phyloP scores from a whole-genome alignment of 1,140 invertebrate genomes.

The Drosophila bifasciata region DNA sequence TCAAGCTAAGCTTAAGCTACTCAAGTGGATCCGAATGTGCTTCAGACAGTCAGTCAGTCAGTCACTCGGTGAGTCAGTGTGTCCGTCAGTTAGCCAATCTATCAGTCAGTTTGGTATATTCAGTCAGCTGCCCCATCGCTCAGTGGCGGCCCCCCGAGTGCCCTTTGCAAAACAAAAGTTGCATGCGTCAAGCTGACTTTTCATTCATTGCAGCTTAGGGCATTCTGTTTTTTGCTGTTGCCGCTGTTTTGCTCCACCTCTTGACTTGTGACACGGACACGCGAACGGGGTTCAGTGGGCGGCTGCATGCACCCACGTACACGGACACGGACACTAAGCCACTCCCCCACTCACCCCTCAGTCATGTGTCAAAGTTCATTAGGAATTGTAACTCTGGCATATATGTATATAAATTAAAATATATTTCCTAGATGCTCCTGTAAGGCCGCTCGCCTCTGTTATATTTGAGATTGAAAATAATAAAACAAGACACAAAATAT shows the following conservation, averaged over 20 bases:
- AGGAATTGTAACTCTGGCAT: conserved; percentile 59
- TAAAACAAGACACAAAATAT: conserved; percentile 16
- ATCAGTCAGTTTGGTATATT: conserved; percentile 49
- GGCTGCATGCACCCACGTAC: not conserved
- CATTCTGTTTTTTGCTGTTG: conserved; percentile 38
- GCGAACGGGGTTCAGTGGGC: conserved; percentile 38
- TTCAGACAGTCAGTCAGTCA: conserved; percentile 26
- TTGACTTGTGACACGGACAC: conserved; percentile 72
- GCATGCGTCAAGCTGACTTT: conserved; percentile 77
- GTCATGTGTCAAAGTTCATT: conserved; percentile 75
- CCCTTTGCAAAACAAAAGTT: conserved; percentile 59
- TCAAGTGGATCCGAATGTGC: conserved; percentile 6
- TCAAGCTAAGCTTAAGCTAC: conserved; percentile 5
- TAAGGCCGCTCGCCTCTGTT: not conserved
- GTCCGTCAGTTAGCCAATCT: conserved; percentile 59
- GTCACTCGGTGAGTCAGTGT: conserved; percentile 15
- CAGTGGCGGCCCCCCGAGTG: conserved; percentile 43
- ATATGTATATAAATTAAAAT: conserved; percentile 30
- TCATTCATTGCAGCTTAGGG: conserved; percentile 74
- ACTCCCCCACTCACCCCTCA: not conserved
- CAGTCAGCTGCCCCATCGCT: conserved; percentile 26
- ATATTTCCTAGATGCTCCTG: conserved; percentile 8
- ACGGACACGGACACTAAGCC: too few relatives aligned
- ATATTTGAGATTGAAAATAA: conserved; percentile 40
- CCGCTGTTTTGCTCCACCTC: conserved; percentile 34